These are phyloP conservation scores for Bellardia pandia DNA, from an alignment of 2,888 invertebrate species.

Conservation along the genomic window DNA sequence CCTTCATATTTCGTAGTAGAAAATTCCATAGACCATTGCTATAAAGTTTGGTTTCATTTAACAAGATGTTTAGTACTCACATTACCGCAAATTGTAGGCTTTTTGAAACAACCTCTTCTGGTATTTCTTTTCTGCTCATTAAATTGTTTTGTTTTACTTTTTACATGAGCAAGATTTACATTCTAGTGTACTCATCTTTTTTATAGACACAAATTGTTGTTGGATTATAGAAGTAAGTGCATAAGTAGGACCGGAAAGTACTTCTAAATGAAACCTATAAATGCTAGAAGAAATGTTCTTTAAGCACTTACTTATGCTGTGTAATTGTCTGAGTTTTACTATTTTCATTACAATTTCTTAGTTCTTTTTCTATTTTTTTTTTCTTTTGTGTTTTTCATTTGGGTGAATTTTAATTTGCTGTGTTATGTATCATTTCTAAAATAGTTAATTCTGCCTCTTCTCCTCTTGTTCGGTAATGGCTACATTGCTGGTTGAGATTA, in stretches of 20 bases:
- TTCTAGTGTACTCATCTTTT: slow-evolving; percentile 40
- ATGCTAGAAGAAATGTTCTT: slow-evolving; percentile 33
- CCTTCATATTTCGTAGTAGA: neutral
- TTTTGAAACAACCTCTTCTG: slow-evolving; percentile 7
- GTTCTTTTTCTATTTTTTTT: slow-evolving; percentile 1
- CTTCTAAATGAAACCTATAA: slow-evolving; percentile 42
- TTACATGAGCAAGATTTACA: slow-evolving; percentile 26
- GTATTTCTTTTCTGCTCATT: slow-evolving; percentile 11
- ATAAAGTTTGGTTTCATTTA: neutral
- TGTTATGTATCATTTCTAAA: slow-evolving; percentile 37
- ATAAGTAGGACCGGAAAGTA: slow-evolving; percentile 23
- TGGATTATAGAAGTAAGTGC: slow-evolving; percentile 5
- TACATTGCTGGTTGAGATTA: slow-evolving; percentile 53
- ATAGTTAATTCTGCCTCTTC: neutral
- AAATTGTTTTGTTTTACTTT: neutral
- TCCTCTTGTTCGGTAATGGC: slow-evolving; percentile 5
- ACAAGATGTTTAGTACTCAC: slow-evolving; percentile 11
- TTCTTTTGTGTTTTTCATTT: slow-evolving; percentile 12
- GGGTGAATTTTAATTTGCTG: slow-evolving; percentile 50
- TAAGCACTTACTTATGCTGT: slow-evolving; percentile 24
- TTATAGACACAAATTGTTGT: slow-evolving; percentile 43
- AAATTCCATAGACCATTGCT: neutral
- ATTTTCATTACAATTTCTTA: slow-evolving; percentile 30
- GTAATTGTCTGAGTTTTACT: neutral
- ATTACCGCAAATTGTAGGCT: slow-evolving; percentile 42